phyloP scores from a whole-genome alignment of 2,888 invertebrate species.

The Phengaris alcon region DNA sequence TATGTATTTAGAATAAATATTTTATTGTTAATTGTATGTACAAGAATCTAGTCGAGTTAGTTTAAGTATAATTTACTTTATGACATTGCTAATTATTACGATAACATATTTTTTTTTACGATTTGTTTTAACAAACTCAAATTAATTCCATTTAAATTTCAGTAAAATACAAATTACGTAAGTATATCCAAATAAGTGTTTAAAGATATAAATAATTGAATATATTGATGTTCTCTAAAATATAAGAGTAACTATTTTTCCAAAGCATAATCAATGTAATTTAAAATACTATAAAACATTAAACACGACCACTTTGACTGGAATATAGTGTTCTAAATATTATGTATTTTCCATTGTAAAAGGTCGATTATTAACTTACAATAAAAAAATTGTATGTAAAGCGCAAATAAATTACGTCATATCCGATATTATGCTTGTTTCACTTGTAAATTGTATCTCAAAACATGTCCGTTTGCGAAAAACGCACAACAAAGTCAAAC shows the following conservation, averaged over 20 bases:
- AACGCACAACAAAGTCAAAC: too few species aligned
- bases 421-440: constrained; percentile 23
- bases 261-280: too few species aligned
- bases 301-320: too few species aligned
- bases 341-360: too few species aligned
- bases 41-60: constrained; percentile 18
- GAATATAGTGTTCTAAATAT: too few species aligned
- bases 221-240: too few species aligned
- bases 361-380: neutral
- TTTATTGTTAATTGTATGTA: neutral
- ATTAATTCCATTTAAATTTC: too few species aligned
- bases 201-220: too few species aligned
- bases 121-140: neutral
- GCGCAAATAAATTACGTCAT: constrained; percentile 10
- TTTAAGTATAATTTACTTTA: neutral
- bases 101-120: neutral
- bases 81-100: neutral
- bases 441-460: constrained; percentile 24
- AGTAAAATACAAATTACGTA: too few species aligned
- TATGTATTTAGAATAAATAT: constrained; percentile 15
- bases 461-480: neutral
- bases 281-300: too few species aligned
- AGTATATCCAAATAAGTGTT: too few species aligned
- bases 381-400: neutral
- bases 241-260: too few species aligned